A percentile compares a stretch with the other conserved stretches of the same genome.
Evolutionary conservation across 2,888 invertebrate species (phyloP).

Genomic region (Bugulina stolonifera): DNA sequence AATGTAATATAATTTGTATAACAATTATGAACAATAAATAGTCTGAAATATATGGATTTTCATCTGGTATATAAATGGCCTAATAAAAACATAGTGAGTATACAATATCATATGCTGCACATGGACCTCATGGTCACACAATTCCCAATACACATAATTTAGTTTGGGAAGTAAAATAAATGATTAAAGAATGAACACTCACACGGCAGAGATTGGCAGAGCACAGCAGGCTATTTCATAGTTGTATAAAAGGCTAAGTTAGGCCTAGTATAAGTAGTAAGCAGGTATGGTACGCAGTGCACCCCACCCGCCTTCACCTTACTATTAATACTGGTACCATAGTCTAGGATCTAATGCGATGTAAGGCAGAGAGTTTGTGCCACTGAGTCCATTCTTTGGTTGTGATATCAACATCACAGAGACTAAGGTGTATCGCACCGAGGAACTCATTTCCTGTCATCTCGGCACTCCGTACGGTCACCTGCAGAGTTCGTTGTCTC

Average conservation of each 20-base stretch:
- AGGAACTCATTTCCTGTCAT: conserved; percentile 89
- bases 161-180: too few relatives aligned
- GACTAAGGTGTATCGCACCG: conserved; percentile 79
- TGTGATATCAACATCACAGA: conserved; percentile 67
- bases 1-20: too few relatives aligned
- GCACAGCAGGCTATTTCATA: neutral
- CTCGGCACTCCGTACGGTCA: conserved; percentile 89
- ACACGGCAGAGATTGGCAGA: neutral
- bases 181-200: neutral
- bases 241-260: neutral
- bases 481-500: conserved; percentile 71
- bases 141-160: too few relatives aligned
- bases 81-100: too few relatives aligned
- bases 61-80: too few relatives aligned
- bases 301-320: too few relatives aligned
- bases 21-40: too few relatives aligned
- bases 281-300: too few relatives aligned
- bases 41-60: too few relatives aligned
- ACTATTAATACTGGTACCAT: too few relatives aligned
- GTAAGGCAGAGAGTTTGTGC: conserved; percentile 64
- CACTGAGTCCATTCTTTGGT: conserved; percentile 75
- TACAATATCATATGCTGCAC: too few relatives aligned
- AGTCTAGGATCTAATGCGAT: conserved; percentile 4
- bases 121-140: too few relatives aligned
- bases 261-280: neutral